These are phyloP conservation scores for Drosophila yooni DNA, from an alignment of 2,888 invertebrate genomes.

Conservation along the genomic window DNA sequence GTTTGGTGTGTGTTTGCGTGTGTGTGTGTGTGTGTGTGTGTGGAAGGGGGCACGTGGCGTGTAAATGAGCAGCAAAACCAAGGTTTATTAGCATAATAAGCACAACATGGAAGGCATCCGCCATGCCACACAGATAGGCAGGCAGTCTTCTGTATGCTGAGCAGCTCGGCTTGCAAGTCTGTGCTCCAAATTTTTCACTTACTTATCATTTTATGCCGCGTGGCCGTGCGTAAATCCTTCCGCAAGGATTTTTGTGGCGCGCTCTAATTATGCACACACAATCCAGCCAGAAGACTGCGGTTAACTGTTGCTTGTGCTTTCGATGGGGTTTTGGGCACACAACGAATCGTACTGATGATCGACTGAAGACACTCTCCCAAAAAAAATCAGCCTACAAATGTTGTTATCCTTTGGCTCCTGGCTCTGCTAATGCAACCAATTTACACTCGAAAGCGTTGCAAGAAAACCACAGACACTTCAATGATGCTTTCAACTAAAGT, in stretches of 20 bases:
- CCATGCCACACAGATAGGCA: slow-evolving; percentile 11
- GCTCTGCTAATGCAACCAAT: neutral
- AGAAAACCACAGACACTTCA: neutral
- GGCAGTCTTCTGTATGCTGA: neutral
- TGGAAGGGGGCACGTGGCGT: slow-evolving; percentile 41
- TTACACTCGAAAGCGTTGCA: slow-evolving; percentile 12
- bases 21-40: slow-evolving; percentile 17
- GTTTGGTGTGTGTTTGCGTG: slow-evolving; percentile 18
- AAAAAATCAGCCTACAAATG: neutral
- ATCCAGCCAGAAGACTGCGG: slow-evolving; percentile 12
- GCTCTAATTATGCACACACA: slow-evolving; percentile 49
- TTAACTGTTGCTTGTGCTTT: slow-evolving; percentile 38
- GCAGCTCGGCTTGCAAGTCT: neutral
- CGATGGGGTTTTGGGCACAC: neutral
- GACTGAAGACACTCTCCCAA: neutral
- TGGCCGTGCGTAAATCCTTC: slow-evolving; percentile 73
- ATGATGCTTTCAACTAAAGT: slow-evolving; percentile 5
- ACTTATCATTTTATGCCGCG: slow-evolving; percentile 80
- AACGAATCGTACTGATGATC: slow-evolving; percentile 6
- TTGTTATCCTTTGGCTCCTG: neutral
- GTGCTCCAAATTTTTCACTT: slow-evolving; percentile 55
- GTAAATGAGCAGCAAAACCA: slow-evolving; percentile 54
- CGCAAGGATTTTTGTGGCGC: slow-evolving; percentile 60
- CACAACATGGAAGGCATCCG: slow-evolving; percentile 32
- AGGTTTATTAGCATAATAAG: slow-evolving; percentile 68